Percentiles rank a stretch among this genome's conserved stretches.
These are phyloP conservation scores for Cetonia aurata DNA, from an alignment of 2,888 invertebrate species.

Conservation along the genomic window DNA sequence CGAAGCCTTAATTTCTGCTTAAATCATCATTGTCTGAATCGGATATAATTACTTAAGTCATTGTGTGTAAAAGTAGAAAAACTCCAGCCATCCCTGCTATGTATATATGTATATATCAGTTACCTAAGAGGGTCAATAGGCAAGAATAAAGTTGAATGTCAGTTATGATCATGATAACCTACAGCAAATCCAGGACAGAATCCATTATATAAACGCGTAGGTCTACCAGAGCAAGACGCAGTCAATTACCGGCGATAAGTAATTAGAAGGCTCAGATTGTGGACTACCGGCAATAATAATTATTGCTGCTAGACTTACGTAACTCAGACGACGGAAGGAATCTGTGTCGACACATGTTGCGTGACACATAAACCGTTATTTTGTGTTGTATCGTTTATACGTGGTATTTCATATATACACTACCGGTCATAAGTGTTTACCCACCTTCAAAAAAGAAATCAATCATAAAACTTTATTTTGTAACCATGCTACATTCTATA, in stretches of 20 bases:
- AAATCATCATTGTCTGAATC: background rate
- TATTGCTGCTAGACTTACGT: slow-evolving; percentile 23
- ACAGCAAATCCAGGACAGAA: slow-evolving; percentile 13
- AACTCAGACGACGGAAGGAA: slow-evolving; percentile 19
- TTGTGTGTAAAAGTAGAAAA: slow-evolving; percentile 18
- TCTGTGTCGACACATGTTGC: slow-evolving; percentile 10
- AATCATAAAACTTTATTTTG: no score
- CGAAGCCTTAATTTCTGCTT: background rate
- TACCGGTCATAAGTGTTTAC: no score
- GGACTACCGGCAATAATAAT: slow-evolving; percentile 25
- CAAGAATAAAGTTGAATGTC: slow-evolving; percentile 9
- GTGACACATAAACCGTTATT: slow-evolving; percentile 12
- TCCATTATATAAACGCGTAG: slow-evolving; percentile 21
- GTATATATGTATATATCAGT: background rate
- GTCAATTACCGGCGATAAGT: slow-evolving; percentile 47
- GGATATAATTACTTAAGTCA: background rate
- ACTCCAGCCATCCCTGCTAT: slow-evolving; percentile 6
- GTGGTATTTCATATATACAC: no score
- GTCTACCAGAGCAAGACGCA: slow-evolving; percentile 47
- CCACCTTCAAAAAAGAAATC: no score
- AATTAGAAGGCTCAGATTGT: slow-evolving; percentile 42
- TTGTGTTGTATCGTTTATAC: background rate
- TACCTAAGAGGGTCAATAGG: slow-evolving; percentile 22
- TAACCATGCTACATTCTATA: no score
- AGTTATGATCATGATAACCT: slow-evolving; percentile 15